Base-by-base conservation (phyloP, 2,113 vertebrate genomes). In the Egretta garzetta region DNA sequence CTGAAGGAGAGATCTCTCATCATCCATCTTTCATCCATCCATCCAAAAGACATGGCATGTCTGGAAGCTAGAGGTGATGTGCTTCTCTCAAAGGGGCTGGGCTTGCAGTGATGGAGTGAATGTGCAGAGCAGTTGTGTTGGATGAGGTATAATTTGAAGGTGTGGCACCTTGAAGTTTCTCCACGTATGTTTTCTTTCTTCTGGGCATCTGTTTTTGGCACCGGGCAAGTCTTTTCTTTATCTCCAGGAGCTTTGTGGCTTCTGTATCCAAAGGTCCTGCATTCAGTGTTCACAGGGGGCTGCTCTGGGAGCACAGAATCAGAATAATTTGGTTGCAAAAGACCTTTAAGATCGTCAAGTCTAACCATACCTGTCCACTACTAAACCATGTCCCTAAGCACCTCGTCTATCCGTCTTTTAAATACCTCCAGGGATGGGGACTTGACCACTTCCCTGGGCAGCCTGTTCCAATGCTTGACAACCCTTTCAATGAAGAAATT, bases 21-120 rank as follows among this genome's bases (percentile, higher is more conserved):
- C 41, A 41, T 41, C 41, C 41, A 41, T 41, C 12, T 41, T 12
- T 41, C 41, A 41, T 14, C 41, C 27, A 33, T 49, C 30, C 18
- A 1, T 12, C 30, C 82, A 23, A 75, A 86, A 66, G 39, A 20
- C 3, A 0, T 9, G 9, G 6, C 9, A 28, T 3, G 0, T 21
- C 52, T 88, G 41, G 64, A 49, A 71, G n/a, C 32, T 62, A 43
- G 33, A 30, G 10, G 8, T 50, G 68, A 70, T 33, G 5, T 2
- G 12, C 17, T 55, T 8, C 28, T 47, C 63, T 81, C 30, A 62
- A 0, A 1, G 0, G 9, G 56, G 45, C 45, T 60, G 22, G 26
- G 8, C 59, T 52, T 55, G 23, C 33, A 20, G 56, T 8, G 26
- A 12, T 35, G 45, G 63, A 56, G 33, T 4, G 0, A 50, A 30